Evolutionary conservation across 2,888 invertebrate genomes (phyloP), one percentile per base, ranked within the genome.

Genomic region (Corbicula japonica): DNA sequence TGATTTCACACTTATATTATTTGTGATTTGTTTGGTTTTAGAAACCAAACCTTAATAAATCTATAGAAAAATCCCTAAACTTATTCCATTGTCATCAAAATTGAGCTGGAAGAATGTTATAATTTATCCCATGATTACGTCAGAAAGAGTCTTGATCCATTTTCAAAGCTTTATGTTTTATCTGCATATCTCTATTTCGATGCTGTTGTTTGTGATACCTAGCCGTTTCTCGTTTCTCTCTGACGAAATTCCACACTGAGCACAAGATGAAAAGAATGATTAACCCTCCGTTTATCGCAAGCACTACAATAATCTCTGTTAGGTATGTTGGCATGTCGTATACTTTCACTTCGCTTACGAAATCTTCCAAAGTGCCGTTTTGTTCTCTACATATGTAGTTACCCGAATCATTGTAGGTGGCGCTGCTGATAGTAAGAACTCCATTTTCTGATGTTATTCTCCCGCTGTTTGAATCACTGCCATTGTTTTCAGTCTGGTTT

Each of bases 351-450:
- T 70, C 58, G 10, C 79, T 73, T 21, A 84, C 82, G 2, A 73
- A 66, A n/a, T n/a, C n/a, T 48, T 86, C 88, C 41, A 89, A 85
- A 26, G 85, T 87, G 3, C 84, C 62, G 26, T 89, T 85, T 1
- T 5, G 35, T 15, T 84, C 86, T 58, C 62, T 83, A 74, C 91
- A 91, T 12, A 86, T 84, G 76, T 92, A 93, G 32, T 87, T 82
- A 4, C 93, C 93, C 18, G 83, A 84, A 76, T 92, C 92, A 21
- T 83, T 76, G 38, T 85, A 84, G 34, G 79, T 77, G 8, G 89
- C 86, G 56, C 88, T 84, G 18, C 84, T 70, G 34, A 93, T 87
- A 8, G 88, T 89, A 35, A 93, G 85, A 5, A 86, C 85, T 1
- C 84, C 85, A 52, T 78, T 78, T 26, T 58, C 70, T 8, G 65